A percentile compares a stretch with the other conserved stretches of the same genome.
phyloP scores from a whole-genome alignment of 2,888 invertebrate species.

The Leptopterna dolabrata region DNA sequence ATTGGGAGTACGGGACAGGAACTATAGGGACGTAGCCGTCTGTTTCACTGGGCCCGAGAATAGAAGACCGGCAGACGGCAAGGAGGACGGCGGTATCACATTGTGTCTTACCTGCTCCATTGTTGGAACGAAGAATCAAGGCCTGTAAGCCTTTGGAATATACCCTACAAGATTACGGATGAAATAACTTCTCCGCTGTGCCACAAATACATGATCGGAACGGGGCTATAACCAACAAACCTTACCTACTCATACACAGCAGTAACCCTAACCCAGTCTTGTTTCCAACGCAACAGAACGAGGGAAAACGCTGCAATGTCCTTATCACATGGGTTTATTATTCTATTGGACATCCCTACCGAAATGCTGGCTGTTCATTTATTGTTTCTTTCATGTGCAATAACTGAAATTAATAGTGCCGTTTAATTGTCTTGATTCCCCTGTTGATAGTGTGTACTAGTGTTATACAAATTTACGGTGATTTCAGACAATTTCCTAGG shows the following conservation, averaged over 20 bases:
- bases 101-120: constrained; percentile 29
- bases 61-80: neutral
- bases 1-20: constrained; percentile 19
- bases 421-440: no score
- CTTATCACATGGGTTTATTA: no score
- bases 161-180: constrained; percentile 11
- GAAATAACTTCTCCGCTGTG: constrained; percentile 1
- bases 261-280: neutral
- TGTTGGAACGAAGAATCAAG: neutral
- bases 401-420: no score
- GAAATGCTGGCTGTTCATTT: no score
- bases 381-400: no score
- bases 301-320: no score
- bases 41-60: constrained; percentile 25
- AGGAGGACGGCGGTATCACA: constrained; percentile 1
- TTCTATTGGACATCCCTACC: no score
- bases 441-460: no score
- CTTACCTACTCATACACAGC: neutral
- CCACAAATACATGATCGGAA: neutral
- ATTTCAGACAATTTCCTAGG: no score
- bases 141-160: constrained; percentile 6
- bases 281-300: no score
- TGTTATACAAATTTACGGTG: no score
- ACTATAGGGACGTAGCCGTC: constrained; percentile 26
- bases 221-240: neutral